phyloP scores from a whole-genome alignment of 2,797 vertebrate species.

The Sphenopsis melanotis region DNA sequence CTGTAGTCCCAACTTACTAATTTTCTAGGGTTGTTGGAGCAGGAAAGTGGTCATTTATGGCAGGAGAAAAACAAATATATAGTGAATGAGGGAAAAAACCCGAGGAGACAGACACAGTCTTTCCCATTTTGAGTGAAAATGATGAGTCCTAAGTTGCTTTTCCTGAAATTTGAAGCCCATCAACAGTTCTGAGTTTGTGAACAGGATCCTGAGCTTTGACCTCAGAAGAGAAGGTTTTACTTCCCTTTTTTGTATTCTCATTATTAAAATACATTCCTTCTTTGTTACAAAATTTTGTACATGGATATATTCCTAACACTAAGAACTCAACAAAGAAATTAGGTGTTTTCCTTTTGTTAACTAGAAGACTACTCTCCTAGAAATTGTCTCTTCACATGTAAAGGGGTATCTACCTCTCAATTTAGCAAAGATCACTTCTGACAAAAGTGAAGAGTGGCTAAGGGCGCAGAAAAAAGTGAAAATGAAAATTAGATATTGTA shows the following conservation, averaged over 20 bases:
- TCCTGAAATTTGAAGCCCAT: neutral
- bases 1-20: neutral
- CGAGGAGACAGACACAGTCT: rapidly evolving
- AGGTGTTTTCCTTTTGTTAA: neutral
- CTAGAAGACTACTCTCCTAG: neutral
- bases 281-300: neutral
- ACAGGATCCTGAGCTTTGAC: neutral
- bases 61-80: neutral
- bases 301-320: neutral
- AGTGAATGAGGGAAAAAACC: neutral
- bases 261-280: neutral
- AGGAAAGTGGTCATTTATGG: neutral
- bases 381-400: neutral
- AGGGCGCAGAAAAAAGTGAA: neutral
- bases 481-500: neutral
- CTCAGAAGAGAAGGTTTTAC: neutral
- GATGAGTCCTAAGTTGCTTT: rapidly evolving
- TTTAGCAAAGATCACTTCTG: neutral
- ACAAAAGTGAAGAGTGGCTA: neutral
- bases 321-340: neutral
- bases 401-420: neutral
- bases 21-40: neutral
- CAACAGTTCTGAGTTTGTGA: neutral
- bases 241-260: neutral
- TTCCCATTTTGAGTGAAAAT: neutral